Percentiles rank a stretch among this genome's conserved stretches.
Evolutionary conservation across 30 jellyfish, hydroid and myxozoan species (phyloP).

Genomic region (Haliclystus octoradiatus): DNA sequence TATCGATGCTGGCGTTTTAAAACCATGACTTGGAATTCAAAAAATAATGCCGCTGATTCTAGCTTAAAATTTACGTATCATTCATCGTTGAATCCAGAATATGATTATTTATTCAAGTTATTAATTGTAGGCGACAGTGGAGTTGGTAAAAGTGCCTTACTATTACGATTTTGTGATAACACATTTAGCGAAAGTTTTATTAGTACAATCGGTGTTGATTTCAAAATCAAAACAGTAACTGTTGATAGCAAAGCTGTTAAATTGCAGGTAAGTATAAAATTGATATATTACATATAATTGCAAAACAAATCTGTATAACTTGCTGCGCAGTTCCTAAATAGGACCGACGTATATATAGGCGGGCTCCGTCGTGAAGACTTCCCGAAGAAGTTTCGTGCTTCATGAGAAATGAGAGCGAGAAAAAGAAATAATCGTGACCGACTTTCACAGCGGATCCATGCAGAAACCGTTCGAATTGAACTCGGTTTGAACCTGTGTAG

Average conservation of each 20-base stretch:
- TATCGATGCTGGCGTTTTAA: too few species aligned
- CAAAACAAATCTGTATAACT: too few species aligned
- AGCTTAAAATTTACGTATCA: conserved; percentile 41
- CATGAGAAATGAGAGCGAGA: too few species aligned
- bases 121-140: conserved; percentile 76
- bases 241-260: conserved; percentile 62
- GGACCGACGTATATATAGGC: neutral
- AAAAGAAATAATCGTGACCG: too few species aligned
- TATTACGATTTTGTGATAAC: conserved; percentile 63
- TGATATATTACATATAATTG: too few species aligned
- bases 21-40: too few species aligned
- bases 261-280: conserved; percentile 46
- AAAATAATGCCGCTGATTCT: too few species aligned
- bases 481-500: too few species aligned
- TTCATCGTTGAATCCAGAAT: conserved; percentile 60
- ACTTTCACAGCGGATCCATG: too few species aligned
- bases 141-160: conserved; percentile 60
- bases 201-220: conserved; percentile 83
- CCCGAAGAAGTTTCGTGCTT: too few species aligned
- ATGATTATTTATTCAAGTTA: conserved; percentile 66
- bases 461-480: too few species aligned
- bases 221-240: conserved; percentile 55
- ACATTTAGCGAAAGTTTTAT: conserved; percentile 49
- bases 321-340: neutral
- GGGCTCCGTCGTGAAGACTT: too few species aligned